These are phyloP conservation scores for Acanthaster planci DNA, from an alignment of 35 echinoderm and acorn worm species.

Conservation along the genomic window DNA sequence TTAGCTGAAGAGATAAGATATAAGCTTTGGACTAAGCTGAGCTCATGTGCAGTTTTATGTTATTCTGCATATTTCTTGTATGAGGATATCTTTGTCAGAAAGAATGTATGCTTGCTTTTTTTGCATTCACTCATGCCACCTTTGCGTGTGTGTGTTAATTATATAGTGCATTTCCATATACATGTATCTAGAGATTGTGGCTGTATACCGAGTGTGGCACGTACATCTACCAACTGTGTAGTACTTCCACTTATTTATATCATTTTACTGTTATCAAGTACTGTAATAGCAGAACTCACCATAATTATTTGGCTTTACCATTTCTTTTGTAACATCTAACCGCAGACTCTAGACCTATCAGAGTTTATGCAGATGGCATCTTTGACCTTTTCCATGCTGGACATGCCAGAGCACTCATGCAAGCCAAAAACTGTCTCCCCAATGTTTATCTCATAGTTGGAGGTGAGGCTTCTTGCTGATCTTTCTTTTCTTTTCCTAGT, in stretches of 20 bases:
- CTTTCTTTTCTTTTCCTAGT: no score
- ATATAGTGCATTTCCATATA: neutral
- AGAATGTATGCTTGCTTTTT: no score
- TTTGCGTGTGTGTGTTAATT: no score
- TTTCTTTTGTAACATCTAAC: neutral
- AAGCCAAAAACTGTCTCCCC: conserved; percentile 91
- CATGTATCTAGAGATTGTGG: neutral
- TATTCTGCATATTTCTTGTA: no score
- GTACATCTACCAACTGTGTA: neutral
- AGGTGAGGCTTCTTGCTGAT: conserved; percentile 39
- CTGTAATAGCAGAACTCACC: neutral
- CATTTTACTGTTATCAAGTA: neutral
- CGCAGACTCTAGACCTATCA: conserved; percentile 67
- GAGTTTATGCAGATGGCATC: conserved; percentile 95
- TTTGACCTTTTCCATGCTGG: conserved; percentile 98
- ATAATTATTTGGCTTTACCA: neutral
- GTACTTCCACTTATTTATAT: neutral
- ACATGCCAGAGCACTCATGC: conserved; percentile 93
- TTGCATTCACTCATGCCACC: no score
- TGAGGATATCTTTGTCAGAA: no score
- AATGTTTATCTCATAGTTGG: conserved; percentile 90
- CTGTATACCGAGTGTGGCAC: neutral
- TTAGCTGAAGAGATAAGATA: no score
- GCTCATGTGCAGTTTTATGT: no score
- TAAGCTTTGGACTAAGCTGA: no score